These are phyloP conservation scores for Macrotus californicus DNA, from an alignment of 2,113 vertebrate genomes.

Conservation along the genomic window DNA sequence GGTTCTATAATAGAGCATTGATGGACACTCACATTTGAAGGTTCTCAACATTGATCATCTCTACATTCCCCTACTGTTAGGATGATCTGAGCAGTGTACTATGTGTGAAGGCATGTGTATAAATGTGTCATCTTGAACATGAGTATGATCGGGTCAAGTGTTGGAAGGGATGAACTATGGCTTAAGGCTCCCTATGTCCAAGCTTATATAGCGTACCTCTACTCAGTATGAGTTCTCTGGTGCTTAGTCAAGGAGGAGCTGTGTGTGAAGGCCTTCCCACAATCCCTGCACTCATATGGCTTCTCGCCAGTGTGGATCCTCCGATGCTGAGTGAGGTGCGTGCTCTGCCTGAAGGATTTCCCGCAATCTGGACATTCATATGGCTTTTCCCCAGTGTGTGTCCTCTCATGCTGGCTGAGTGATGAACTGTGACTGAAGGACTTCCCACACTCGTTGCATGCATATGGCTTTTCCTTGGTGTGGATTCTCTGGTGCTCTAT, in stretches of 20 bases:
- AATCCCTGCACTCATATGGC: not conserved
- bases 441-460: conserved; percentile 14
- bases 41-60: not conserved
- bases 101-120: not conserved
- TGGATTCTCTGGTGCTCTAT: conserved; percentile 50
- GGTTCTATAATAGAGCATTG: not conserved
- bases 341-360: conserved; percentile 36
- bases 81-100: not conserved
- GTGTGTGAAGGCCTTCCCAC: conserved; percentile 43
- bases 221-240: conserved; percentile 41
- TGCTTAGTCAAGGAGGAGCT: conserved; percentile 39
- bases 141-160: not conserved
- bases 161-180: not conserved
- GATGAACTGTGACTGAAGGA: conserved; percentile 54
- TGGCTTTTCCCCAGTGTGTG: conserved; percentile 48
- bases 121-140: not conserved
- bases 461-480: conserved; percentile 49
- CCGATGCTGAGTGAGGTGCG: conserved; percentile 47
- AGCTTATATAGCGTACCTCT: not conserved
- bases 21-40: not conserved
- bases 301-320: conserved; percentile 46
- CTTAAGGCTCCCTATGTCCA: not conserved
- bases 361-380: not conserved
- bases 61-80: not conserved
- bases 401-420: not conserved